A percentile compares a stretch with the other conserved stretches of the same genome.
phyloP scores from a whole-genome alignment of 2,113 vertebrate species.

The Rattus rattus region DNA sequence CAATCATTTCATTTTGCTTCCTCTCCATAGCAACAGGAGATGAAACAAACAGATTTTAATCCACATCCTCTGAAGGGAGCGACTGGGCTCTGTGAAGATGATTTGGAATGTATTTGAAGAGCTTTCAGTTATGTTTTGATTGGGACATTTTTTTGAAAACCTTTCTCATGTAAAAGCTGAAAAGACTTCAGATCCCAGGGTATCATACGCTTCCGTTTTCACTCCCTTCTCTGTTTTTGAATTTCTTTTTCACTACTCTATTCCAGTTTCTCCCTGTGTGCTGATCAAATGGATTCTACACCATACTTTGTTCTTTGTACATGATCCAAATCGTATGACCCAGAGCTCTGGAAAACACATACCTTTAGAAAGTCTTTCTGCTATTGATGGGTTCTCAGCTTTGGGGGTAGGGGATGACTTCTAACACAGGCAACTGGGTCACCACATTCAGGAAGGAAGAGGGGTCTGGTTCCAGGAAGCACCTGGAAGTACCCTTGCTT shows the following conservation, averaged over 20 bases:
- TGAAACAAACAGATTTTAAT: slow-evolving; percentile 39
- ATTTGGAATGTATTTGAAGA: slow-evolving; percentile 46
- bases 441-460: slow-evolving; percentile 64
- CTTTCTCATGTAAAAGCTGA: neutral
- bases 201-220: neutral
- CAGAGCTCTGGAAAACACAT: neutral
- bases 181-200: neutral
- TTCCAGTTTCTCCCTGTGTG: slow-evolving; percentile 26
- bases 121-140: neutral
- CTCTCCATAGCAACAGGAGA: neutral
- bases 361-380: slow-evolving; percentile 50
- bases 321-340: slow-evolving; percentile 57
- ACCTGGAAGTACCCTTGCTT: slow-evolving; percentile 55
- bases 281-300: neutral
- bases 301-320: neutral
- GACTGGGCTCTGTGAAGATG: neutral
- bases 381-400: neutral
- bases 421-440: slow-evolving; percentile 60
- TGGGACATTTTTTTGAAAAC: slow-evolving; percentile 25
- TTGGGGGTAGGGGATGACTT: neutral
- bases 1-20: neutral
- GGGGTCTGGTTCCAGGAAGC: slow-evolving; percentile 50
- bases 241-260: slow-evolving; percentile 16
- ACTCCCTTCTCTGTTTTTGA: neutral
- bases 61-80: neutral